phyloP scores from a whole-genome alignment of 2,888 invertebrate genomes.

The Pyrrhia umbra region DNA sequence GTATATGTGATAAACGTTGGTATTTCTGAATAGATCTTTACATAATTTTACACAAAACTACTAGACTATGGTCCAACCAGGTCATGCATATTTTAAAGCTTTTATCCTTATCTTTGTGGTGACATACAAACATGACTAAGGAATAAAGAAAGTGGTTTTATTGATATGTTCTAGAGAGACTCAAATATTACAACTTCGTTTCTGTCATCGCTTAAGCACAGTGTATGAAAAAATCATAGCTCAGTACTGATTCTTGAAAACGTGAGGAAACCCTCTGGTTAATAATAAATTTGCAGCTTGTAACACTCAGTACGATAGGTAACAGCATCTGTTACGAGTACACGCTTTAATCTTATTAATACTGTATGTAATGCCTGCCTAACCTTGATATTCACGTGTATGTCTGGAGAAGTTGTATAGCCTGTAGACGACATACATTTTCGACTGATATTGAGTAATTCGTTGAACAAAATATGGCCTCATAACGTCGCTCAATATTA shows the following conservation, averaged over 20 bases:
- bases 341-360: slow-evolving; percentile 46
- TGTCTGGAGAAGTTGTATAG: neutral
- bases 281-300: slow-evolving; percentile 50
- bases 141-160: too few relatives aligned
- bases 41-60: neutral
- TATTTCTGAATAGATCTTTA: too few relatives aligned
- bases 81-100: too few relatives aligned
- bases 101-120: too few relatives aligned
- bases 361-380: slow-evolving; percentile 37
- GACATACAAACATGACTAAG: too few relatives aligned
- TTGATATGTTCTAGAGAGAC: too few relatives aligned
- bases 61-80: too few relatives aligned
- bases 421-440: slow-evolving; percentile 3
- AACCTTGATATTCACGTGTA: slow-evolving; percentile 19
- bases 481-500: neutral
- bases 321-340: slow-evolving; percentile 41
- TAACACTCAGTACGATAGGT: slow-evolving; percentile 48
- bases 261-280: slow-evolving; percentile 13
- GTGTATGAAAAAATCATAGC: slow-evolving; percentile 18
- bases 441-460: neutral
- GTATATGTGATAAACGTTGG: too few relatives aligned
- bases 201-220: neutral
- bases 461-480: neutral
- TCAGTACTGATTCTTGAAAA: slow-evolving; percentile 3
- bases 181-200: too few relatives aligned